Evolutionary conservation across 2,113 vertebrate species (phyloP).

Genomic region (Pachypanchax playfairii): DNA sequence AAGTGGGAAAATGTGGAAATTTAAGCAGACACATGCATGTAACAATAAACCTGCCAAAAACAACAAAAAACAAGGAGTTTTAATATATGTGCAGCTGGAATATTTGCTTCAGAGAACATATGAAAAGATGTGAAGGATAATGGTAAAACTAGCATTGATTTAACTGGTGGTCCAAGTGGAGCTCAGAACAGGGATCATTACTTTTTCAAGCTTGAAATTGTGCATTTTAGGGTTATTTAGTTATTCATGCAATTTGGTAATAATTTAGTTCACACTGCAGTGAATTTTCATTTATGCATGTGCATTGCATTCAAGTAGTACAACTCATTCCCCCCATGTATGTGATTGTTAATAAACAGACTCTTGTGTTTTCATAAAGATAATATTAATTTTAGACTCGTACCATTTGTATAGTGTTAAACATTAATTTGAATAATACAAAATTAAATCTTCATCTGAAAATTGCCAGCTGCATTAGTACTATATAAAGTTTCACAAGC

Average conservation of each 20-base stretch:
- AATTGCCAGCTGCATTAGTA: no score
- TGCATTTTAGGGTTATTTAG: conserved; percentile 4
- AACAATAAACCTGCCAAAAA: conserved; percentile 33
- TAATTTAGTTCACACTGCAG: background rate
- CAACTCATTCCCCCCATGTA: background rate
- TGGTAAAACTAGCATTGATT: background rate
- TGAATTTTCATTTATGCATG: background rate
- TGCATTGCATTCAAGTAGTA: background rate
- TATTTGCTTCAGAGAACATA: conserved; percentile 25
- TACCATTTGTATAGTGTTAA: no score
- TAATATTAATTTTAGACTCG: no score
- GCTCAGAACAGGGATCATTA: conserved; percentile 20
- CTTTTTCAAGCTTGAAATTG: background rate
- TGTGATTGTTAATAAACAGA: background rate
- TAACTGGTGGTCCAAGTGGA: background rate
- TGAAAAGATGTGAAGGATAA: background rate
- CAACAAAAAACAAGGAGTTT: background rate
- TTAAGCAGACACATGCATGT: conserved; percentile 10
- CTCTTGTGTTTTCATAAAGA: no score
- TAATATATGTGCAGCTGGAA: background rate
- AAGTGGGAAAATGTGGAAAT: conserved; percentile 35
- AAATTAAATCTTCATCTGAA: no score
- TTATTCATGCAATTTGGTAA: conserved; percentile 3
- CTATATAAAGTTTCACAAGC: no score
- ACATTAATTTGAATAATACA: no score